Conservation (phyloP, 53 echinoderm and acorn worm species). For the Luidia sarsii region DNA sequence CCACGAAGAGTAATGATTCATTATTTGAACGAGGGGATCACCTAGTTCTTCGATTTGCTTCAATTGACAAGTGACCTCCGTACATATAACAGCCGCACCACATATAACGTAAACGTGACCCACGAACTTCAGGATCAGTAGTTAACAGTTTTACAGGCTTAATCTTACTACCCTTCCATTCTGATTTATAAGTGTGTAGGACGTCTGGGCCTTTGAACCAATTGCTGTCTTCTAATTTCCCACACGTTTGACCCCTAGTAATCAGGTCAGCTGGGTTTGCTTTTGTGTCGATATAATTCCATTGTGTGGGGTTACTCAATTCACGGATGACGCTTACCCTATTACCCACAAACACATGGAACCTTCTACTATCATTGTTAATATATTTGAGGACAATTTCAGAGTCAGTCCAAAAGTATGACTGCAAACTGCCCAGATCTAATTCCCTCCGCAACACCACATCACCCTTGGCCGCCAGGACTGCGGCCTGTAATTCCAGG, state of each 20-base stretch:
- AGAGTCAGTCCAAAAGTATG: conserved; percentile 60
- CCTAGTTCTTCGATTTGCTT: no score
- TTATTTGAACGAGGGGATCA: no score
- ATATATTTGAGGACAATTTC: conserved; percentile 43
- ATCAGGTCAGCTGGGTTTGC: not conserved
- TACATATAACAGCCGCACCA: no score
- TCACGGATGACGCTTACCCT: conserved; percentile 5
- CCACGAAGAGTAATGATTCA: conserved; percentile 40
- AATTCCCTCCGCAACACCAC: conserved; percentile 37
- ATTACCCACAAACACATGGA: conserved; percentile 5
- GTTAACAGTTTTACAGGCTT: not conserved
- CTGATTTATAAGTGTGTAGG: not conserved
- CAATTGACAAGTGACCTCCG: no score
- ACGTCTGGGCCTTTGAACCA: not conserved
- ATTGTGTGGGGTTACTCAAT: no score
- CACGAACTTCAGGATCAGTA: not conserved
- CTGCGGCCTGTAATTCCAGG: no score
- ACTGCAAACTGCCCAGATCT: not conserved
- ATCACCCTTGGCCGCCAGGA: conserved; percentile 30
- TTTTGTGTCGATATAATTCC: no score
- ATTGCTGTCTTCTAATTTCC: not conserved
- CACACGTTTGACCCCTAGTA: not conserved
- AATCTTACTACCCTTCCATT: no score
- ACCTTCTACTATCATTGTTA: no score
- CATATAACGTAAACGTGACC: no score